Percentiles rank a stretch among this genome's conserved stretches.
phyloP scores from a whole-genome alignment of 2,888 invertebrate genomes.

The Dermolepida albohirtum region DNA sequence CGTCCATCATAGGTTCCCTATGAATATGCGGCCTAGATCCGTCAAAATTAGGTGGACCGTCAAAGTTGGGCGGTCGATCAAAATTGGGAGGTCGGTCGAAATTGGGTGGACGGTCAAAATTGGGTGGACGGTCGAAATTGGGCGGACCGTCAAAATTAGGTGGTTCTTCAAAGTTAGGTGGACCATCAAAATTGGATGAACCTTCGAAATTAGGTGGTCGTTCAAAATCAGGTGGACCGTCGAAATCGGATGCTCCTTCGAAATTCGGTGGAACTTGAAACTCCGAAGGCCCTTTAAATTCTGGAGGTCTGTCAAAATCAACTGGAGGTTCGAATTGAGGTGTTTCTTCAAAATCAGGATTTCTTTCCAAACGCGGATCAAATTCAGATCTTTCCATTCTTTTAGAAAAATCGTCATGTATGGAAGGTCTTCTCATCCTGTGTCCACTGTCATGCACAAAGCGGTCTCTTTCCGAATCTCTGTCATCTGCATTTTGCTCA shows the following conservation, averaged over 20 bases:
- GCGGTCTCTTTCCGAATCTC: neutral
- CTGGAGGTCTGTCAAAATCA: slow-evolving; percentile 21
- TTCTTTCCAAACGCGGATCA: slow-evolving; percentile 13
- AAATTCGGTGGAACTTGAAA: slow-evolving; percentile 17
- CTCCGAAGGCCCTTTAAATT: slow-evolving; percentile 17
- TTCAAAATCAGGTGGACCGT: slow-evolving; percentile 41
- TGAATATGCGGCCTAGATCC: slow-evolving; percentile 24
- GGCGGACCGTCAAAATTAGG: slow-evolving; percentile 37
- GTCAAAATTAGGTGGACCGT: slow-evolving; percentile 22
- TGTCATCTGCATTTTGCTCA: neutral
- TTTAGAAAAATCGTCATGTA: slow-evolving; percentile 7
- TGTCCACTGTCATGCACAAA: slow-evolving; percentile 29
- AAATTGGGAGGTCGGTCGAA: slow-evolving; percentile 29
- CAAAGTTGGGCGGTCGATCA: slow-evolving; percentile 11
- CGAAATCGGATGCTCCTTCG: slow-evolving; percentile 47
- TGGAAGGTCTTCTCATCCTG: slow-evolving; percentile 43
- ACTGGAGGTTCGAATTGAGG: slow-evolving; percentile 54
- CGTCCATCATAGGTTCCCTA: slow-evolving; percentile 44
- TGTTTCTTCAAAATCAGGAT: slow-evolving; percentile 49
- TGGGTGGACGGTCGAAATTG: slow-evolving; percentile 23
- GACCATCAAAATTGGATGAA: slow-evolving; percentile 9
- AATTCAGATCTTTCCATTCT: slow-evolving; percentile 16
- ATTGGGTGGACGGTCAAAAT: slow-evolving; percentile 5
- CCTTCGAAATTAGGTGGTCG: slow-evolving; percentile 31
- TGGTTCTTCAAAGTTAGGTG: slow-evolving; percentile 28